Conservation (phyloP, 1,140 invertebrate genomes). For the Aethina tumida region DNA sequence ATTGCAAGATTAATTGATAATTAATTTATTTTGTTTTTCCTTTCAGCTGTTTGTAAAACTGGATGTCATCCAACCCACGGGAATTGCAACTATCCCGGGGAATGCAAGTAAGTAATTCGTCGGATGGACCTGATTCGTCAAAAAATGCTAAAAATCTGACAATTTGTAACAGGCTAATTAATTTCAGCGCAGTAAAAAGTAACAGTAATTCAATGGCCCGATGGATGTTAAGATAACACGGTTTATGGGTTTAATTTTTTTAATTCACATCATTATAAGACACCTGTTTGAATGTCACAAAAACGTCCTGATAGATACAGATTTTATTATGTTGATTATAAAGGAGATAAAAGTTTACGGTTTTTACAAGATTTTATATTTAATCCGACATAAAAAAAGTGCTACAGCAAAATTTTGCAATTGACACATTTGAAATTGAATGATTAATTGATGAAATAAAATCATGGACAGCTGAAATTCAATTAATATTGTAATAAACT, state of each 20-base stretch:
- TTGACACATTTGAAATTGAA: neutral
- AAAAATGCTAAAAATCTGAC: too few species aligned
- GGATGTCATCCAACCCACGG: slow-evolving; percentile 84
- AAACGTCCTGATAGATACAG: too few species aligned
- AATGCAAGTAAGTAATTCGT: slow-evolving; percentile 77
- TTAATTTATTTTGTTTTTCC: slow-evolving; percentile 29
- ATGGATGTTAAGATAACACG: too few species aligned
- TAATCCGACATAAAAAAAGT: neutral
- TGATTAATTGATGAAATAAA: neutral
- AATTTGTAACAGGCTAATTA: too few species aligned
- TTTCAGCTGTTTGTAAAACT: slow-evolving; percentile 77
- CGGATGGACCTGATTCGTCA: neutral
- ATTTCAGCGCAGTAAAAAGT: too few species aligned
- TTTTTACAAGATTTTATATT: neutral
- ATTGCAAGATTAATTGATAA: too few species aligned
- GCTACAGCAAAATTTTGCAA: neutral
- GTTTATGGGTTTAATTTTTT: too few species aligned
- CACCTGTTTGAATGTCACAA: too few species aligned
- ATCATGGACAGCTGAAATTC: neutral
- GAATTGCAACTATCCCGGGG: slow-evolving; percentile 76
- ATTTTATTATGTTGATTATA: too few species aligned
- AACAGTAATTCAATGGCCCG: too few species aligned
- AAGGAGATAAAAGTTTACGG: too few species aligned
- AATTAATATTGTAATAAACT: neutral
- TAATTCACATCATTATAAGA: too few species aligned